phyloP scores from a whole-genome alignment of 2,888 invertebrate species.

The Xanthostigma xanthostigma region DNA sequence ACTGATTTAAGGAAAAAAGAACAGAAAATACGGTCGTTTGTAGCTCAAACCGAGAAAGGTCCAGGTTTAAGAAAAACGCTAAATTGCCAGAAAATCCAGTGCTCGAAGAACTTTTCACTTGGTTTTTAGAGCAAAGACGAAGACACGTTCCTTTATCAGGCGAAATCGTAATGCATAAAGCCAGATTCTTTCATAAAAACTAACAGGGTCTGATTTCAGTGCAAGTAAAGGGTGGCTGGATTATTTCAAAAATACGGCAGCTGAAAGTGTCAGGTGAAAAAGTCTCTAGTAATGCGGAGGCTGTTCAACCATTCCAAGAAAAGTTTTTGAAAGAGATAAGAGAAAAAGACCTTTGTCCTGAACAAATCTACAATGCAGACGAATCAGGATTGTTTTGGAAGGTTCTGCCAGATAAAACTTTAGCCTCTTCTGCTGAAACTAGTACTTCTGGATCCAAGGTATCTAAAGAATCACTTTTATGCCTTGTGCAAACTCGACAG shows the following conservation, averaged over 20 bases:
- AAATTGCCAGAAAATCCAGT: constrained; percentile 3
- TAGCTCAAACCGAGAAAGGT: neutral
- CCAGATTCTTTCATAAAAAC: constrained; percentile 1
- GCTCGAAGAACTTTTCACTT: constrained; percentile 5
- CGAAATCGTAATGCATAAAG: constrained; percentile 4
- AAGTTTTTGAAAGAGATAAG: constrained; percentile 22
- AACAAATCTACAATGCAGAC: neutral
- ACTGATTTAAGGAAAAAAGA: too few relatives aligned
- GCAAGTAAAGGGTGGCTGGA: neutral
- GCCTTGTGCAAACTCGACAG: constrained; percentile 2
- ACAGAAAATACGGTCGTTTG: neutral
- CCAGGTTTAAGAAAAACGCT: neutral
- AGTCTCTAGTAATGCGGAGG: constrained; percentile 3
- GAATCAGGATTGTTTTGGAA: neutral
- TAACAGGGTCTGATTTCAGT: neutral
- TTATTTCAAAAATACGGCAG: constrained; percentile 1
- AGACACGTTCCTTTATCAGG: constrained; percentile 4
- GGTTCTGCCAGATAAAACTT: constrained; percentile 20
- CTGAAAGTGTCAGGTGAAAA: constrained; percentile 3
- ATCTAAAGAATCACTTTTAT: constrained; percentile 6
- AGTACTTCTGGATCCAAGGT: constrained; percentile 6
- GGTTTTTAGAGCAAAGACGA: constrained; percentile 6
- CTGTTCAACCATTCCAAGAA: constrained; percentile 2
- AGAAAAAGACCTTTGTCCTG: neutral
- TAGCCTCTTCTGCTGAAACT: constrained; percentile 7